Percentiles rank a stretch among this genome's conserved stretches.
Conservation (phyloP, 2,888 invertebrate species). For the Tribolium freemani region DNA sequence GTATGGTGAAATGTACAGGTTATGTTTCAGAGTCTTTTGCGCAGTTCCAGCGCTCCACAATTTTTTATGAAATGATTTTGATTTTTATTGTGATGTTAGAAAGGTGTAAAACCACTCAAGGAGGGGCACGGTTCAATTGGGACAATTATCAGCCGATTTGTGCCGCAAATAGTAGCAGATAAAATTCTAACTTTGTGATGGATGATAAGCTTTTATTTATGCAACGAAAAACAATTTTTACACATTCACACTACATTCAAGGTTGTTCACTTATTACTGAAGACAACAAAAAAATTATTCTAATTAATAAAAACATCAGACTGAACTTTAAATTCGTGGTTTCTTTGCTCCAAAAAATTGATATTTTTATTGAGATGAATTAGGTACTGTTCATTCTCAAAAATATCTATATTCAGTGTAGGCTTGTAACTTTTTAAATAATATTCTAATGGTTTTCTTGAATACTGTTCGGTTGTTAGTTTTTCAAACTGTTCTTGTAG, state of each 20-base stretch:
- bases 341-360: slow-evolving; percentile 8
- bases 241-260: too few species aligned
- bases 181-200: too few species aligned
- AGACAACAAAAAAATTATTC: too few species aligned
- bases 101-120: too few species aligned
- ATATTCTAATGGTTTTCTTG: neutral
- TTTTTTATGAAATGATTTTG: too few species aligned
- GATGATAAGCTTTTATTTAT: too few species aligned
- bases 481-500: neutral
- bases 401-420: neutral
- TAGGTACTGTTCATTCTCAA: neutral
- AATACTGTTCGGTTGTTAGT: neutral
- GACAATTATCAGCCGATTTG: too few species aligned
- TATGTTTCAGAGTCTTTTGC: neutral
- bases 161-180: too few species aligned
- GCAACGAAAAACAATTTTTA: too few species aligned
- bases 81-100: too few species aligned
- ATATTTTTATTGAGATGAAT: neutral
- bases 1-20: neutral
- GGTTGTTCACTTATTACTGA: too few species aligned
- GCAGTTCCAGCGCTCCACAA: neutral
- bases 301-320: neutral
- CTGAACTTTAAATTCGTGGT: neutral
- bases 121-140: too few species aligned
- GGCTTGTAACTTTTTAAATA: neutral